Base-by-base conservation (phyloP, 1,140 invertebrate genomes). In the Aporrectodea caliginosa region DNA sequence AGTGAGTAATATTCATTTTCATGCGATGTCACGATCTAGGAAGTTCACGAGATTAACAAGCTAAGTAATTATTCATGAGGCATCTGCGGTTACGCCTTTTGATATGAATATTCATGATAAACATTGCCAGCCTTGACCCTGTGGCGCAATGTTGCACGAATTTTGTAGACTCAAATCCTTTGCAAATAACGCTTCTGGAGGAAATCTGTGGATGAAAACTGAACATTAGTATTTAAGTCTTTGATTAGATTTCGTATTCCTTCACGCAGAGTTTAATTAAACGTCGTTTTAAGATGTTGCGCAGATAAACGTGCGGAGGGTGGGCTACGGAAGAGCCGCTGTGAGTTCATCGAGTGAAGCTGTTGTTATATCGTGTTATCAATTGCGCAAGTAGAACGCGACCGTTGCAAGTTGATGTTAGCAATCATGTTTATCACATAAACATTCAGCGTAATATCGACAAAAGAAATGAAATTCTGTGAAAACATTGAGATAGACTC, bases 71-170 rank as follows among this genome's bases (percentile, higher is more conserved):
- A 58, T 58, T 58, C 22, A 58, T 58, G 22, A n/a, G n/a, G n/a
- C n/a, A n/a, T n/a, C n/a, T n/a, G 43, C 43, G 22, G 43, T 58
- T 6, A 58, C 43, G 43, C 43, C 43, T 58, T 58, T 58, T 22
- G 43, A n/a, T n/a, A n/a, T 58, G 43, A 58, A 58, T 58, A 58
- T 58, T 58, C 43, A 58, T 58, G 43, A 58, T 58, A 58, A 58
- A 58, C 43, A 58, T 58, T 6, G 22, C 43, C 43, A 22, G 43
- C 43, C 43, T 58, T 58, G 43, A 58, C 43, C 22, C 22, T 22
- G 6, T 58, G 43, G n/a, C n/a, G n/a, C n/a, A n/a, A n/a, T n/a
- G n/a, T n/a, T n/a, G n/a, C n/a, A n/a, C n/a, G n/a, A n/a, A n/a
- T n/a, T n/a, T n/a, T n/a, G n/a, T n/a, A n/a, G n/a, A n/a, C n/a